phyloP scores from a whole-genome alignment of 2,113 vertebrate genomes.

The Trachemys scripta region DNA sequence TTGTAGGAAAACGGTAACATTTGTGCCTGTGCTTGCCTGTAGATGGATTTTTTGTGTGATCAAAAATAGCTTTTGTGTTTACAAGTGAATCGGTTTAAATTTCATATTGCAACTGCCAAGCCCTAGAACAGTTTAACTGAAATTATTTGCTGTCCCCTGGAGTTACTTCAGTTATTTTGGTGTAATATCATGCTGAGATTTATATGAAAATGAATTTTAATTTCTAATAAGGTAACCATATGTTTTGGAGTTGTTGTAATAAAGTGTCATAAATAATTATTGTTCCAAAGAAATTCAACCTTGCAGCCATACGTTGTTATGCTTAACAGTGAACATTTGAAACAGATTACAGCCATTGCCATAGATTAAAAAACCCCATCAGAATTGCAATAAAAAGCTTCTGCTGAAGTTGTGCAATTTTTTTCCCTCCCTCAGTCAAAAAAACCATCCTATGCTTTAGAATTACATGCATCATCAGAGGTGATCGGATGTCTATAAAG shows the following conservation, averaged over 20 bases:
- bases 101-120: constrained; percentile 45
- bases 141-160: constrained; percentile 71
- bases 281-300: constrained; percentile 67
- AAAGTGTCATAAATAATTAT: constrained; percentile 77
- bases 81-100: constrained; percentile 69
- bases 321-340: constrained; percentile 45
- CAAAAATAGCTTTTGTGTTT: constrained; percentile 59
- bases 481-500: not conserved
- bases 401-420: not conserved
- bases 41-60: constrained; percentile 43
- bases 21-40: not conserved
- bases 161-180: constrained; percentile 69
- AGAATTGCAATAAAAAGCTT: not conserved
- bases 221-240: constrained; percentile 79
- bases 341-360: constrained; percentile 28
- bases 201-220: constrained; percentile 79
- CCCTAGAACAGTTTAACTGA: constrained; percentile 42
- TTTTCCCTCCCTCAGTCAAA: not conserved
- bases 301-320: constrained; percentile 61
- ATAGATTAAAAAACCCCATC: not conserved
- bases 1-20: constrained; percentile 14
- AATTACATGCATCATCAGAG: not conserved
- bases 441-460: not conserved
- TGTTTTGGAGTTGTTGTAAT: constrained; percentile 69
- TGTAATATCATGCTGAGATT: constrained; percentile 71